Conservation (phyloP, 2,888 invertebrate species). For the Tortricodes alternella region DNA sequence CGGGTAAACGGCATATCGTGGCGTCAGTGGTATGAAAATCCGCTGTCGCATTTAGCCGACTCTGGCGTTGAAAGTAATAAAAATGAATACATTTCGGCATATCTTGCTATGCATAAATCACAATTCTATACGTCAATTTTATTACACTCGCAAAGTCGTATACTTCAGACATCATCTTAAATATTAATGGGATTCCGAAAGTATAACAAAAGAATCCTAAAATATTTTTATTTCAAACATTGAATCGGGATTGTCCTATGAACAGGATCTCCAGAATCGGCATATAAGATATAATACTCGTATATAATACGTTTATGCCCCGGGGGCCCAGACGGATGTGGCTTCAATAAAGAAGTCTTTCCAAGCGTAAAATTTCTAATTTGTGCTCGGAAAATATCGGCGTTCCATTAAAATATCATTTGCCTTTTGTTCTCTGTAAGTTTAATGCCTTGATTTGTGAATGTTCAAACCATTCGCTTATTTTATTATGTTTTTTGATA, state of each 20-base stretch:
- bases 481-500: background rate
- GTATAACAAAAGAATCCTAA: conserved; percentile 25
- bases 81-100: too few species aligned
- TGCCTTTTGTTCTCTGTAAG: conserved; percentile 7
- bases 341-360: conserved; percentile 48
- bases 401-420: conserved; percentile 28
- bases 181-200: background rate
- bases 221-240: conserved; percentile 19
- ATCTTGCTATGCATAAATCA: too few species aligned
- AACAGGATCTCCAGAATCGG: conserved; percentile 10
- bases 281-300: too few species aligned
- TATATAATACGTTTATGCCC: conserved; percentile 22
- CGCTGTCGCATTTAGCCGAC: too few species aligned
- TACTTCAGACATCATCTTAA: background rate
- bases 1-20: too few species aligned
- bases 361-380: conserved; percentile 59
- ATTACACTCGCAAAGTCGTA: background rate
- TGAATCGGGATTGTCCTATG: conserved; percentile 5
- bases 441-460: conserved; percentile 12
- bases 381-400: conserved; percentile 48
- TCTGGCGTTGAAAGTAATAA: too few species aligned
- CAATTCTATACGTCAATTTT: too few species aligned
- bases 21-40: too few species aligned
- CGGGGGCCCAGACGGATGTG: conserved; percentile 40
- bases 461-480: background rate